Conservation (phyloP, 2,888 invertebrate genomes). For the Leptopilina myrica region DNA sequence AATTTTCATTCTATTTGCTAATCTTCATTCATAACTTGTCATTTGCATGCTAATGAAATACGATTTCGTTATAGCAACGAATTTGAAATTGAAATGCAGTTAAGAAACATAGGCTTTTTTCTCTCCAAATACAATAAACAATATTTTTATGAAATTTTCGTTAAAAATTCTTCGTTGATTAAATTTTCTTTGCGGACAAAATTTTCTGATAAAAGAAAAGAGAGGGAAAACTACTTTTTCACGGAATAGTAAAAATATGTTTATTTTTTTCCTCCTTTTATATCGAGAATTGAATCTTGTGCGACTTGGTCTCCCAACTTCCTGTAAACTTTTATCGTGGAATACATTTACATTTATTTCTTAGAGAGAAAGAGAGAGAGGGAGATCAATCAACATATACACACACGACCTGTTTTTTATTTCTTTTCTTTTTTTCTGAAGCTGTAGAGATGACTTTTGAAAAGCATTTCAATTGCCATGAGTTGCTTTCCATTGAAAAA, state of each 20-base stretch:
- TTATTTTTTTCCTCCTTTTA: background rate
- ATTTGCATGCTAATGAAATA: constrained; percentile 1
- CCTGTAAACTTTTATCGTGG: constrained; percentile 36
- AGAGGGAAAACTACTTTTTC: too few species aligned
- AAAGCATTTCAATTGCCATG: constrained; percentile 19
- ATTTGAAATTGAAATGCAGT: background rate
- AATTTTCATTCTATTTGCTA: background rate
- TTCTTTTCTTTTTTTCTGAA: background rate
- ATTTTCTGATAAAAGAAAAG: too few species aligned
- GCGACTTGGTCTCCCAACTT: constrained; percentile 35
- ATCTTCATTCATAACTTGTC: background rate
- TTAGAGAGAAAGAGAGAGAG: background rate
- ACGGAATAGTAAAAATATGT: too few species aligned
- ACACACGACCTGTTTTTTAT: constrained; percentile 29
- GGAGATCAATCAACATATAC: constrained; percentile 22
- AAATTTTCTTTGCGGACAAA: too few species aligned
- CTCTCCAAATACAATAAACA: too few species aligned
- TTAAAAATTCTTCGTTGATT: too few species aligned
- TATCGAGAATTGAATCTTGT: constrained; percentile 31
- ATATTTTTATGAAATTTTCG: too few species aligned
- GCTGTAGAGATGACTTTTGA: constrained; percentile 12
- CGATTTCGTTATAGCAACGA: background rate
- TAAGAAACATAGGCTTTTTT: background rate
- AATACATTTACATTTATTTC: constrained; percentile 35
- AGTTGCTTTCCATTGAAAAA: constrained; percentile 13